Evolutionary conservation across 2,888 invertebrate genomes (phyloP), one percentile per base, ranked within the genome.

Genomic region (Diaphora mendica): DNA sequence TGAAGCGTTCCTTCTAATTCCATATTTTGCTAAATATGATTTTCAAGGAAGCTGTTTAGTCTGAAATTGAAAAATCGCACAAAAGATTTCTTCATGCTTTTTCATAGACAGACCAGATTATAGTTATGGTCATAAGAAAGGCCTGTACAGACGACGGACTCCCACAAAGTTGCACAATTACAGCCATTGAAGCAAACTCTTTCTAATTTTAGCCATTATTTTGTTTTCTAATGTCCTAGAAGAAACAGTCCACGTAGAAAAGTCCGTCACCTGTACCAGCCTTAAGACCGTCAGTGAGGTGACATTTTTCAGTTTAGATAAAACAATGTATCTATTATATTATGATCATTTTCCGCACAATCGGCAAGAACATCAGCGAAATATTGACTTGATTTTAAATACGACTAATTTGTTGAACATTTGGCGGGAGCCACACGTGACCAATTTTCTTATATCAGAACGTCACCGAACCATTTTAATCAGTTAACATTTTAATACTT

Each of bases 1-100:
- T 82, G 86, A 85, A 77, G 71, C 79, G 79, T 86, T 87, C 87
- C 91, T 91, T 92, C 86, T 85, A 86, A 86, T 89, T 84, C 85
- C 93, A 92, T 95, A 94, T 95, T 95, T 90, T 86, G 77, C 84
- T 83, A 86, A 93, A 94, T 95, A 95, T 95, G 91, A 89, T 90
- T 91, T 91, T 87, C 86, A 90, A 92, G 91, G 91, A 88, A 74
- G 79, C 78, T 76, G 72, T 72, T 76, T 68, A 30, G 75, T 75
- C 77, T 71, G 70, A 72, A 81, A 81, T 84, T 86, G 87, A 81
- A 84, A 88, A 82, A 83, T 79, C 66, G 70, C 73, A 79, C 84
- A 79, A 80, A 67, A 67, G 30, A 69, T 80, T 75, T 73, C 76
- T 71, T 51, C 35, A 67, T 64, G 67, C 70, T 80, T 71, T 65